Evolutionary conservation across 2,113 vertebrate species (phyloP), one percentile per base, ranked within the genome.

Genomic region (Hippopotamus amphibius): DNA sequence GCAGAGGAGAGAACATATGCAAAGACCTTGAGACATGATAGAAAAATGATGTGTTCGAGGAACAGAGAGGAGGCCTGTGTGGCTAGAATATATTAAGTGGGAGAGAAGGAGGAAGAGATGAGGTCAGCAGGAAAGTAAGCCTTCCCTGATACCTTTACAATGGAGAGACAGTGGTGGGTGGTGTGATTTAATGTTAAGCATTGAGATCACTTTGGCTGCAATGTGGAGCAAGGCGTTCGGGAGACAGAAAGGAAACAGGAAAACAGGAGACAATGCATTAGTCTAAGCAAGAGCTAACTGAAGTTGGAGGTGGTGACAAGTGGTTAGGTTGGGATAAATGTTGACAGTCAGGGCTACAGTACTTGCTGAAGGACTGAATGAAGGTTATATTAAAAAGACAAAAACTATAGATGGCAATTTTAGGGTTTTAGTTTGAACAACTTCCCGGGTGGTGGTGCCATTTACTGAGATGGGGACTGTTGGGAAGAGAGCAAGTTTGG

Each of bases 41-140:
- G 86, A 88, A 93, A 93, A 96, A 88, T 57, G 30, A 92, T 50
- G 57, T 63, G 28, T 30, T 90, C n/a, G 87, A 83, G 80, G 50
- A 48, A 74, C 6, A 71, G 87, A 91, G 91, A 96, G 59, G 24
- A 59, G 48, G 53, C 17, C 30, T 50, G 13, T 71, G 79, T 46
- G 57, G 66, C 50, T 80, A 80, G 81, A 93, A 84, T 79, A 81
- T 9, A 79, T 55, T 66, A 17, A 50, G 4, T 22, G n/a, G 48
- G 50, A 76, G 24, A 86, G 19, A 53, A 14, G 9, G 63, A 76
- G 9, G 41, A 71, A 48, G 17, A 81, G 41, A 86, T 59, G 71
- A 86, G 48, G 15, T 72, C 24, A 66, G 33, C 22, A 26, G 53
- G 41, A 76, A 37, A 86, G 24, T 30, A 19, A 90, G 11, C 6